These are phyloP conservation scores for Bugulina stolonifera DNA, from an alignment of 2,888 invertebrate species.

Conservation along the genomic window DNA sequence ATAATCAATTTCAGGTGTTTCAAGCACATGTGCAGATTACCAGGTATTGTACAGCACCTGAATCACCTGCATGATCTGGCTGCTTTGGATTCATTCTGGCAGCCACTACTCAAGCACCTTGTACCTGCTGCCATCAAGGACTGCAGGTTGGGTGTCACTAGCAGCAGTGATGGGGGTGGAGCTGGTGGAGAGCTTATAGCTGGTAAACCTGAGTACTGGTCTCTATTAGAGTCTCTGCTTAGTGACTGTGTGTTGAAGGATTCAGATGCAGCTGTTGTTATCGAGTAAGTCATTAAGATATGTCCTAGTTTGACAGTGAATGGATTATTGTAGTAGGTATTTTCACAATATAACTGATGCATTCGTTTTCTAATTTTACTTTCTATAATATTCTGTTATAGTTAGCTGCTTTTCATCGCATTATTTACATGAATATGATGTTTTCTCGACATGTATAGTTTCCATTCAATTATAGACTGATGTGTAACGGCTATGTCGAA, in stretches of 20 bases:
- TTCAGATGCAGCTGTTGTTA: slow-evolving; percentile 2
- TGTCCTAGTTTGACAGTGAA: background rate
- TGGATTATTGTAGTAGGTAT: no score
- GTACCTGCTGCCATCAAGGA: slow-evolving; percentile 39
- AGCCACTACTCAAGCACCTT: slow-evolving; percentile 37
- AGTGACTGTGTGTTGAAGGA: slow-evolving; percentile 34
- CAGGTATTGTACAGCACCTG: slow-evolving; percentile 35
- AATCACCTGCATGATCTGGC: slow-evolving; percentile 34
- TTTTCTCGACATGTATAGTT: no score
- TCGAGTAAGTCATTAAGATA: background rate
- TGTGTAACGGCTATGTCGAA: slow-evolving; percentile 13
- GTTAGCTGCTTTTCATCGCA: no score
- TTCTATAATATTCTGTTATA: no score
- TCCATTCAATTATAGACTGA: background rate
- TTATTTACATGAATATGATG: no score
- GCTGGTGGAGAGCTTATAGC: slow-evolving; percentile 33
- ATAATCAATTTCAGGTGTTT: slow-evolving; percentile 38
- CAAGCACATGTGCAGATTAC: slow-evolving; percentile 37
- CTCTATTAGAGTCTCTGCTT: slow-evolving; percentile 37
- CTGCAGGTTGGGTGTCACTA: slow-evolving; percentile 33
- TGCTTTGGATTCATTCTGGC: slow-evolving; percentile 35
- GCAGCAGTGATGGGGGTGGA: slow-evolving; percentile 38
- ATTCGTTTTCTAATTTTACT: no score
- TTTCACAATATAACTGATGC: no score
- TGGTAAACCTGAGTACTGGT: slow-evolving; percentile 32